Conservation (phyloP, 2,888 invertebrate genomes). For the Cheilosia impressa region DNA sequence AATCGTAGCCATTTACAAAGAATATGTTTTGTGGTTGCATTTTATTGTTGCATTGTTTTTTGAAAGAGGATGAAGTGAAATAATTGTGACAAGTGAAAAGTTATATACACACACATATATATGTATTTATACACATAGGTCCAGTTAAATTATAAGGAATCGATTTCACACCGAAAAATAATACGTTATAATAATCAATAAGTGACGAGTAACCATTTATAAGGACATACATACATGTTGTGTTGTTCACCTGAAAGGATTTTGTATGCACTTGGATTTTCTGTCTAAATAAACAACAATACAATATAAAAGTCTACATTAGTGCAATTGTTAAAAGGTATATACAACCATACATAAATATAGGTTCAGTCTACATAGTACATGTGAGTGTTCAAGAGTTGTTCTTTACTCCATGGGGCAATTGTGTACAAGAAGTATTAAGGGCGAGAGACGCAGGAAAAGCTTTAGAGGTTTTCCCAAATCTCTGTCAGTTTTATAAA, state of each 20-base stretch:
- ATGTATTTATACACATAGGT: conserved; percentile 14
- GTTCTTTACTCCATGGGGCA: conserved; percentile 27
- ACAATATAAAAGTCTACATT: conserved; percentile 48
- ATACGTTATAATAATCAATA: conserved; percentile 18
- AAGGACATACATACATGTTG: background rate
- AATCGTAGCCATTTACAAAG: background rate
- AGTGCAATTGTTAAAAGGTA: conserved; percentile 45
- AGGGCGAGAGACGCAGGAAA: conserved; percentile 40
- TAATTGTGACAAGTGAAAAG: background rate
- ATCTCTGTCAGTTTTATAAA: conserved; percentile 6
- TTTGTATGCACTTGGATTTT: conserved; percentile 46
- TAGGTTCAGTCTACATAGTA: background rate
- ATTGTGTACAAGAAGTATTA: conserved; percentile 40
- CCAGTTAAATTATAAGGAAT: conserved; percentile 33
- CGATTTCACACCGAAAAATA: conserved; percentile 32
- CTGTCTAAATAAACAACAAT: conserved; percentile 34
- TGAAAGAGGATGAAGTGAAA: background rate
- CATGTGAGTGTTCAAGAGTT: conserved; percentile 35
- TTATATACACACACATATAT: conserved; percentile 1
- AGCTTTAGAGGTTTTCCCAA: conserved; percentile 51
- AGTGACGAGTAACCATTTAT: background rate
- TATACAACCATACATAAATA: conserved; percentile 8
- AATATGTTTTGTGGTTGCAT: conserved; percentile 15
- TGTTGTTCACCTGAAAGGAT: conserved; percentile 20
- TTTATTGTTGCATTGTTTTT: background rate